Evolutionary conservation across 2,888 invertebrate genomes (phyloP).

Genomic region (Diaprepes abbreviatus): DNA sequence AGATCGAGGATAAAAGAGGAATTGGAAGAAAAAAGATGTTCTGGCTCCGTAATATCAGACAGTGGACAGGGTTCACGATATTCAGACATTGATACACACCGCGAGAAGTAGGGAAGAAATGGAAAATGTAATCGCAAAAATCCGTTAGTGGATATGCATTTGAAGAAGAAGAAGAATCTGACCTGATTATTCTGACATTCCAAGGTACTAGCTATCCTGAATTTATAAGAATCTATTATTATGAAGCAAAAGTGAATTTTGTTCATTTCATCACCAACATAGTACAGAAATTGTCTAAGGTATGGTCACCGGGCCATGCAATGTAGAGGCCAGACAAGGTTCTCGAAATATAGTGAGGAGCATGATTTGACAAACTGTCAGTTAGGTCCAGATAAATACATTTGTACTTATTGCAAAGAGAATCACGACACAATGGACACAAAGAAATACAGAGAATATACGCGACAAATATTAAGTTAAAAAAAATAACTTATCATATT

Average conservation of each 20-base stretch:
- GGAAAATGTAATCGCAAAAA: too few species aligned
- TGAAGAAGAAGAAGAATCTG: too few species aligned
- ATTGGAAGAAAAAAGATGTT: too few species aligned
- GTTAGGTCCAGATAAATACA: neutral
- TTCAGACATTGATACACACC: too few species aligned
- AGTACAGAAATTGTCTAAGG: neutral
- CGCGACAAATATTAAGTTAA: neutral
- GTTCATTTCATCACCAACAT: neutral
- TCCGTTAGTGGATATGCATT: too few species aligned
- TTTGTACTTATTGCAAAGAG: neutral
- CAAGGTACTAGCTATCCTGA: neutral
- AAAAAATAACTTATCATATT: neutral
- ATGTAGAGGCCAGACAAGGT: neutral
- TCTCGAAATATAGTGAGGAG: neutral
- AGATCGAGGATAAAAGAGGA: too few species aligned
- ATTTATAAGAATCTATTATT: too few species aligned
- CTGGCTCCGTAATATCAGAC: too few species aligned
- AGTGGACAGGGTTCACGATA: too few species aligned
- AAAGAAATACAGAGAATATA: neutral
- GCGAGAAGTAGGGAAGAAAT: too few species aligned
- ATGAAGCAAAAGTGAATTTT: neutral
- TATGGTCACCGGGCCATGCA: neutral
- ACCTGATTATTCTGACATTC: neutral
- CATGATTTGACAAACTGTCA: neutral
- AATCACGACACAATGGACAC: neutral